These are phyloP conservation scores for Timandra comae DNA, from an alignment of 2,888 invertebrate genomes.

Conservation along the genomic window DNA sequence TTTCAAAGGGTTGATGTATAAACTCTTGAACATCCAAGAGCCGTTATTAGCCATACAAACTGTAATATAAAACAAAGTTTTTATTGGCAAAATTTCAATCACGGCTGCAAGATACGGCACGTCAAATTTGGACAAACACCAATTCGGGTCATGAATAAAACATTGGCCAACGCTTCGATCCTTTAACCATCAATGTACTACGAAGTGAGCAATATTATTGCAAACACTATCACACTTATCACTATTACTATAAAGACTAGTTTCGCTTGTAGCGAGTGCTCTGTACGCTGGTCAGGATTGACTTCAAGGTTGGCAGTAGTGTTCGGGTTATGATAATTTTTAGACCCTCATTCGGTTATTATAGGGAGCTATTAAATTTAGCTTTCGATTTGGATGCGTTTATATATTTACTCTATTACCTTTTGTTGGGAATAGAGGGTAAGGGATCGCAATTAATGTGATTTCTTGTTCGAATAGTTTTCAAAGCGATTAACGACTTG, in stretches of 20 bases:
- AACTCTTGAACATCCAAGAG: too few relatives aligned
- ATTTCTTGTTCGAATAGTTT: too few relatives aligned
- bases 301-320: slow-evolving; percentile 38
- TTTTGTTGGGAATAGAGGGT: slow-evolving; percentile 14
- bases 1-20: not conserved
- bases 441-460: slow-evolving; percentile 5
- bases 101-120: slow-evolving; percentile 43
- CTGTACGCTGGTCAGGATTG: slow-evolving; percentile 19
- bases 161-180: slow-evolving; percentile 39
- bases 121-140: slow-evolving; percentile 68
- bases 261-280: not conserved
- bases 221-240: slow-evolving; percentile 15
- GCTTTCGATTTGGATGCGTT: slow-evolving; percentile 38
- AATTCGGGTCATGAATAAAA: slow-evolving; percentile 58
- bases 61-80: slow-evolving; percentile 28
- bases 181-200: slow-evolving; percentile 39
- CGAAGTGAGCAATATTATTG: slow-evolving; percentile 16
- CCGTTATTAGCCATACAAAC: slow-evolving; percentile 5
- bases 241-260: slow-evolving; percentile 15
- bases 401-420: slow-evolving; percentile 26
- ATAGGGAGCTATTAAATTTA: slow-evolving; percentile 43
- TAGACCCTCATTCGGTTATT: slow-evolving; percentile 45
- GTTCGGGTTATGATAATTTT: slow-evolving; percentile 50
- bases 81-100: slow-evolving; percentile 45
- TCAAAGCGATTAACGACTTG: too few relatives aligned